Conservation (phyloP, 2,113 vertebrate genomes). For the Cathartes aura region DNA sequence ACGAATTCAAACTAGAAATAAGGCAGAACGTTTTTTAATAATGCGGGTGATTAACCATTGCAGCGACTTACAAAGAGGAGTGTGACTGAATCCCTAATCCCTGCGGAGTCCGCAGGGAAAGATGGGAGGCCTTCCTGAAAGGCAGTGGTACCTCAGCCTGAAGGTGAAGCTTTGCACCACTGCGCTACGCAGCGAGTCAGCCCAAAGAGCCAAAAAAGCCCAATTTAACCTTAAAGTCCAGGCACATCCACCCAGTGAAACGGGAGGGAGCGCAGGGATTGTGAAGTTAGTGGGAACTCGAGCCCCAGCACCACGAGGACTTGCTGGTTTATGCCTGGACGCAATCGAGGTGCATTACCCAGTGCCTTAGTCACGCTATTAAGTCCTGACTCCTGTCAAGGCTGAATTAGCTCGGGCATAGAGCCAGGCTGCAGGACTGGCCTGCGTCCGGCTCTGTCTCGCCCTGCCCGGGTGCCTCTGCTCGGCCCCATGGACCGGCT, state of each 20-base stretch:
- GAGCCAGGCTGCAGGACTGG: background rate
- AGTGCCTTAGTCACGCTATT: background rate
- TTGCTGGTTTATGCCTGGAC: background rate
- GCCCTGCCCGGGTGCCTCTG: background rate
- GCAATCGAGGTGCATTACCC: background rate
- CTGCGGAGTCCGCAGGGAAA: background rate
- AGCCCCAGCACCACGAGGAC: background rate
- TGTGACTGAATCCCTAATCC: background rate
- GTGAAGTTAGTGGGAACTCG: background rate
- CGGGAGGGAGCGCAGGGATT: fast-evolving
- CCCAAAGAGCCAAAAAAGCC: background rate
- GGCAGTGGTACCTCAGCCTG: background rate
- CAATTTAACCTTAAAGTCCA: background rate
- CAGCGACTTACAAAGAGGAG: background rate
- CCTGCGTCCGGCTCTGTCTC: background rate
- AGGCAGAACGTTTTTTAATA: background rate
- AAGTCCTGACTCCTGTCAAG: background rate
- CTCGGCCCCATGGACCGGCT: background rate
- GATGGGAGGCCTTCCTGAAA: background rate
- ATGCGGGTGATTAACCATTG: background rate
- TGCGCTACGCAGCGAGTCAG: background rate
- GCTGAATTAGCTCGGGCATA: background rate
- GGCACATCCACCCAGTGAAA: background rate
- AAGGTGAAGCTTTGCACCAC: background rate
- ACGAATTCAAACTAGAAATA: background rate